These are phyloP conservation scores for Chrysolina oricalcia DNA, from an alignment of 2,888 invertebrate genomes.

Conservation along the genomic window DNA sequence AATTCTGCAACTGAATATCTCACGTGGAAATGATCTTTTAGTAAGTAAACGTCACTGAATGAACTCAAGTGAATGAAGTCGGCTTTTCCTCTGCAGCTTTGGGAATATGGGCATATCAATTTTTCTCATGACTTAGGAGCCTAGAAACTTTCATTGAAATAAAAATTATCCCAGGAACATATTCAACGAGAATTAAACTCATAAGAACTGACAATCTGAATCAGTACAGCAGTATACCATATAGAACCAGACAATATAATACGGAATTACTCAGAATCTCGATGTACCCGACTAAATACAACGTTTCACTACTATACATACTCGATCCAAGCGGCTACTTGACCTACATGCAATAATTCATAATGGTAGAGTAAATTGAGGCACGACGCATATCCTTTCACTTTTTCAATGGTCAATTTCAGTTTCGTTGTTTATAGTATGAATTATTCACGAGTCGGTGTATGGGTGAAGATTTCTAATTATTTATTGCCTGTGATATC, in stretches of 20 bases:
- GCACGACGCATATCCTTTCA: constrained; percentile 16
- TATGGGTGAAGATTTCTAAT: constrained; percentile 17
- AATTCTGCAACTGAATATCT: no score
- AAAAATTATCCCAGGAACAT: no score
- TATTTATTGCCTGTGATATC: constrained; percentile 16
- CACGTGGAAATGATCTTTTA: no score
- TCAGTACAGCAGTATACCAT: not conserved
- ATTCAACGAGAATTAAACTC: no score
- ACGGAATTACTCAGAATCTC: not conserved
- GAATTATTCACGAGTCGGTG: constrained; percentile 12
- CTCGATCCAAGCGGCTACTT: constrained; percentile 8
- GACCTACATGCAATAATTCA: constrained; percentile 23
- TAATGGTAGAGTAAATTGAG: not conserved
- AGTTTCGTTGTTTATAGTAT: constrained; percentile 11
- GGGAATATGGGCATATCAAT: no score
- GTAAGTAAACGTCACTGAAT: no score
- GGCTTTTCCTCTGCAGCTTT: no score
- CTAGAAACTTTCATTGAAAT: no score
- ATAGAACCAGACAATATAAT: not conserved
- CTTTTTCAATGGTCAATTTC: constrained; percentile 7
- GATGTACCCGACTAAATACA: not conserved
- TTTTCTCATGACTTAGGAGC: no score
- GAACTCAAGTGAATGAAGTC: no score
- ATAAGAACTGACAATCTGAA: no score
- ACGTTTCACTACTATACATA: not conserved